Evolutionary conservation across 2,888 invertebrate species (phyloP).

Genomic region (Drosophila nr. perissopoda): DNA sequence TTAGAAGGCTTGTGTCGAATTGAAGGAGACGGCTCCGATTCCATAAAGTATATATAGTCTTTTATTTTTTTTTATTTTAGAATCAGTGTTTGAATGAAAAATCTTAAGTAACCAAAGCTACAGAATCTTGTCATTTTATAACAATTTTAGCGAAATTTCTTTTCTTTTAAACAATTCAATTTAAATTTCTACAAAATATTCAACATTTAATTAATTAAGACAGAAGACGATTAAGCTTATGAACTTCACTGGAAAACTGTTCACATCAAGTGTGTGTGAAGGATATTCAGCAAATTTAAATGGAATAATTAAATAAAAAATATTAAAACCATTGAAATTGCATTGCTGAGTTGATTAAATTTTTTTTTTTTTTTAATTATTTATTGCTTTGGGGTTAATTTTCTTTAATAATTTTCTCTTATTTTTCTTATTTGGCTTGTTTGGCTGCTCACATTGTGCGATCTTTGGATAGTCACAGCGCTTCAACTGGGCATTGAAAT

Average conservation of each 20-base stretch:
- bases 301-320: neutral
- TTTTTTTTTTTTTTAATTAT: too few relatives aligned
- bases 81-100: neutral
- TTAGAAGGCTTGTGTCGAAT: too few relatives aligned
- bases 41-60: neutral
- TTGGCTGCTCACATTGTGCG: slow-evolving; percentile 57
- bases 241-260: neutral
- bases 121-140: neutral
- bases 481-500: slow-evolving; percentile 60
- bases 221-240: neutral
- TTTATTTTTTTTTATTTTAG: neutral
- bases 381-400: slow-evolving; percentile 16
- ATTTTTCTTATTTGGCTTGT: slow-evolving; percentile 31
- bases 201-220: neutral
- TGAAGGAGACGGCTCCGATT: too few relatives aligned
- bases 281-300: neutral
- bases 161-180: neutral
- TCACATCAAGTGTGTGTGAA: neutral
- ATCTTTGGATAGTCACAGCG: slow-evolving; percentile 75
- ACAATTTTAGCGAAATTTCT: neutral
- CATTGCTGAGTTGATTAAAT: slow-evolving; percentile 1
- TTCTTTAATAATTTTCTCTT: slow-evolving; percentile 17
- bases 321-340: slow-evolving; percentile 4
- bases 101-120: neutral
- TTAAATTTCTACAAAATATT: neutral